phyloP scores from a whole-genome alignment of 2,888 invertebrate species.

The Brachypterus glaber region DNA sequence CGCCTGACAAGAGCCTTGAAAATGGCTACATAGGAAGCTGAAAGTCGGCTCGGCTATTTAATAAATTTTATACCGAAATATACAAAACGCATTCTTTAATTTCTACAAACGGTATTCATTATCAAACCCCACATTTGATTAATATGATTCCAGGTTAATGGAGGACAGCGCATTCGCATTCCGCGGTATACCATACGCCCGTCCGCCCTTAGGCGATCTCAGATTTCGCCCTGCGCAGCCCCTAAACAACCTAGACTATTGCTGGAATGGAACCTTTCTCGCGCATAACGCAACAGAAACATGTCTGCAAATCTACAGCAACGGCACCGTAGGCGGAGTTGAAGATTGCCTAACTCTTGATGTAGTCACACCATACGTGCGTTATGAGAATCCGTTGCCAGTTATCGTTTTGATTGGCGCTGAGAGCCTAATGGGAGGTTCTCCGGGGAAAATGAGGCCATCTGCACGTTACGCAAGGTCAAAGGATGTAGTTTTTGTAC shows the following conservation, averaged over 20 bases:
- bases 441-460: conserved; percentile 62
- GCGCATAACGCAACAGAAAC: conserved; percentile 57
- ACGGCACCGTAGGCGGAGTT: conserved; percentile 55
- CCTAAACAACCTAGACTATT: conserved; percentile 56
- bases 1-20: too few relatives aligned
- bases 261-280: conserved; percentile 68
- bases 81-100: too few relatives aligned
- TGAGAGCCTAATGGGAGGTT: conserved; percentile 66
- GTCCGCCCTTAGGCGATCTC: conserved; percentile 57
- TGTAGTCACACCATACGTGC: conserved; percentile 70
- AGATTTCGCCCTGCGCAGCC: conserved; percentile 64
- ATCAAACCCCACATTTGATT: too few relatives aligned
- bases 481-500: conserved; percentile 74
- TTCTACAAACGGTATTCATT: too few relatives aligned
- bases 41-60: too few relatives aligned
- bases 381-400: conserved; percentile 68
- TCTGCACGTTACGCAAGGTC: conserved; percentile 66
- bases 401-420: conserved; percentile 77
- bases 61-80: neutral
- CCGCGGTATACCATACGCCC: conserved; percentile 72
- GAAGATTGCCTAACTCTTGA: conserved; percentile 81
- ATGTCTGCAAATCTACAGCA: conserved; percentile 62
- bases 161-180: conserved; percentile 71
- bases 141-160: conserved; percentile 50
- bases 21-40: too few relatives aligned